Evolutionary conservation across 2,888 invertebrate genomes (phyloP), one percentile per base, ranked within the genome.

Genomic region (Schizaphis graminum): DNA sequence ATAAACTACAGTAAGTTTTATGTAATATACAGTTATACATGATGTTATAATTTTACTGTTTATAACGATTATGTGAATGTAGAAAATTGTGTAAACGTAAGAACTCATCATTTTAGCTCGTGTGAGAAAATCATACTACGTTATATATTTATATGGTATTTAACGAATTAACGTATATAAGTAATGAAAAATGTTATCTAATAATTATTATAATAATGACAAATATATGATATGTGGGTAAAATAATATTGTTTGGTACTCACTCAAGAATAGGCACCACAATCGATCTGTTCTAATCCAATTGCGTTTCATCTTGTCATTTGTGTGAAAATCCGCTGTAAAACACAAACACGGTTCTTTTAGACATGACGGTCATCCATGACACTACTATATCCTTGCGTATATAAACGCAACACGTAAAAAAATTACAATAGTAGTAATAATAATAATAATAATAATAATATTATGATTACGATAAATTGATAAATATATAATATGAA

Each of bases 221-320:
- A 67, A 67, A 67, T 53, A n/a, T n/a, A 53, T 3, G 41, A 21
- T 67, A 24, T 11, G 0, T 85, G 47, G 21, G 11, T 47, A 47
- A 11, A 53, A 5, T 4, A 53, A 86, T 85, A 26, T 10, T n/a
- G 8, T 90, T 61, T 28, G 24, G 90, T 91, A 94, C 94, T 94
- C 53, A 94, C 94, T 35, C 28, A 94, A 41, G 21, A 94, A 91
- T n/a, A 94, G 85, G 53, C 90, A 91, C 90, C 90, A 47, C 3
- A 86, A 10, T 53, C 91, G 91, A 61, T 86, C 61, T 44, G 91
- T 91, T 28, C 47, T 61, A 21, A 87, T 94, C 67, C 61, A 94
- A 53, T 61, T 86, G 94, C 91, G 53, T 41, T 87, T 94, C 94
- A 91, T 94, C 86, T 91, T 94, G 94, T 94, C 94, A 94, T 94